Evolutionary conservation across 2,888 invertebrate species (phyloP), one percentile per base, ranked within the genome.

Genomic region (Acheta domesticus): DNA sequence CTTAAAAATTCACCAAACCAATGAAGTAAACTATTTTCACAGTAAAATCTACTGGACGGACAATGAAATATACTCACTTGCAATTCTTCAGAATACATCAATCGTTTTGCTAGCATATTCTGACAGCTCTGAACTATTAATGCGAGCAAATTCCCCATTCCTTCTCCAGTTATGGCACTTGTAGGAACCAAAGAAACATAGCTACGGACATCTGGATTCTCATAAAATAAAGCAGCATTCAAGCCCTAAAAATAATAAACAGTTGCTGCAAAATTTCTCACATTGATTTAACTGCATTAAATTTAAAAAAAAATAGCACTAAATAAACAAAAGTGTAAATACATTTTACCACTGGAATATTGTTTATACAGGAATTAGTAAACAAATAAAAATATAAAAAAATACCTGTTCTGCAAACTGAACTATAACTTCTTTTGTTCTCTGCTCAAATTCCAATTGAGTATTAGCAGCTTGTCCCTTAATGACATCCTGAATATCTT

Each of bases 101-200:
- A 89, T 81, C 97, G 89, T 86, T 97, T 95, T 81, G 96, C 93
- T 84, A 98, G 88, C 85, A 95, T 93, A 23, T 92, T 94, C 87
- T 99, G 99, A 83, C 97, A 96, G 77, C 94, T 93, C 83, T 97
- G 95, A 77, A 98, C 94, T 83, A 99, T 95, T 85, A 98, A 91
- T 23, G 96, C 94, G 83, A 99, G 91, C 79, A 99, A 88, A 88
- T 99, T 99, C 79, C 99, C 99, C 96, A 99, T 97, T 75, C 98
- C 98, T 86, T 99, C 99, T 23, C 99, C 99, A 0, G 96, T 94
- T 83, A 97, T 95, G 0, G 99, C 99, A 80, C 98, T 98, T 0
- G 99, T 99, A 0, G 99, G 99, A 16, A 99, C 95, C 85, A 99
- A 89, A 0, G 98, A 98, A 75, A 99, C 93, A 86, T 98, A 99